Evolutionary conservation across 2,113 vertebrate species (phyloP), one percentile per base, ranked within the genome.

Genomic region (Aegithalos caudatus): DNA sequence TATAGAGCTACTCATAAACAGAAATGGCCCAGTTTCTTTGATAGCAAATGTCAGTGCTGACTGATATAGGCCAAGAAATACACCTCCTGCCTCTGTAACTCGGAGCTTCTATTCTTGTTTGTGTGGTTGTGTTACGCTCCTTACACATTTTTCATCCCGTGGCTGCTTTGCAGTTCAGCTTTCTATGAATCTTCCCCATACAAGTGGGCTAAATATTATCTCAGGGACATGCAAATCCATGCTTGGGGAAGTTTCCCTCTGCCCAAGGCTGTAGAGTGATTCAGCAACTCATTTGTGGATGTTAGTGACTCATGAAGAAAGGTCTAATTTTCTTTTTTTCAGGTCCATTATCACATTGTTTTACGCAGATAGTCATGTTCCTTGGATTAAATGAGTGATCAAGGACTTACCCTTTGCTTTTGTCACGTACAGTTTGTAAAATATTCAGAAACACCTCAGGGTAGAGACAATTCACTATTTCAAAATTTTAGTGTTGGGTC

Each of bases 41-140:
- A 67, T 93, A 91, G 80, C 67, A 81, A 73, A 73, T 81, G 70
- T 51, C 76, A 86, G 47, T 40, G 69, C 57, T 95, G 89, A 94
- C 78, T 95, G 89, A 91, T 94, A 27, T 5, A 95, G 93, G 94
- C 78, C 80, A 84, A 73, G 93, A 50, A 90, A 58, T 86, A 35
- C 51, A 91, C 35, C 70, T 92, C 37, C 69, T 82, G 66, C 89
- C 58, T 86, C 74, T 61, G 65, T 58, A 50, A 58, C 64, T 31
- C 38, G 14, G 65, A 14, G 35, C 70, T 62, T 70, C 88, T 91
- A 6, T 82, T 92, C 84, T 48, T 69, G 27, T 60, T 87, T 47
- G 16, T 47, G 56, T 84, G 53, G 42, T 35, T 91, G 66, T 69
- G 40, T 86, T 86, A 67, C 0, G 0, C 79, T 78, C 44, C 40